Conservation (phyloP, 2,888 invertebrate species). For the Pachycephus smyrnensis region DNA sequence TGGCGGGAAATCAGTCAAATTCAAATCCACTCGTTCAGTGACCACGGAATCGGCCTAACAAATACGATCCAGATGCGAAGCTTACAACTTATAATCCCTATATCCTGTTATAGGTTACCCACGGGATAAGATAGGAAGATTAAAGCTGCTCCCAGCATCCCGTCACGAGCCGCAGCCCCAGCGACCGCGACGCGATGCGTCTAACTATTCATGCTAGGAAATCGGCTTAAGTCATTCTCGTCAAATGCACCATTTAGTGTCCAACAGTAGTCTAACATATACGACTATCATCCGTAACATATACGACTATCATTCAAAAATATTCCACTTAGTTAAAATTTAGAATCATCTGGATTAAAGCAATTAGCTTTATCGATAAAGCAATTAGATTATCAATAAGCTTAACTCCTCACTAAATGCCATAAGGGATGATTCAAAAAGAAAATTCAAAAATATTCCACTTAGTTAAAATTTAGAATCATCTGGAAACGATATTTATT, state of each 20-base stretch:
- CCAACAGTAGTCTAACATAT: not conserved
- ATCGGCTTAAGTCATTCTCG: not conserved
- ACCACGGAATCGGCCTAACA: constrained; percentile 39
- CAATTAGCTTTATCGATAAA: no score
- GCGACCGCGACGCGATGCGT: not conserved
- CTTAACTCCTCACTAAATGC: no score
- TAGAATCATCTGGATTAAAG: not conserved
- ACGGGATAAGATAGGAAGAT: constrained; percentile 47
- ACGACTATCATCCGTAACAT: not conserved
- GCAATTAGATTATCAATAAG: no score
- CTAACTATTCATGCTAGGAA: not conserved
- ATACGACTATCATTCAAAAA: not conserved
- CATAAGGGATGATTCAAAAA: no score
- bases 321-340: not conserved
- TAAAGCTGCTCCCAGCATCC: constrained; percentile 29
- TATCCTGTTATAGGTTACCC: constrained; percentile 57
- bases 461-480: not conserved
- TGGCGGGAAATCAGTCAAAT: constrained; percentile 22
- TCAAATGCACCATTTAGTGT: not conserved
- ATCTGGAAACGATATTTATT: not conserved
- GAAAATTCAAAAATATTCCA: no score
- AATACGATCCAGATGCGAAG: constrained; percentile 44
- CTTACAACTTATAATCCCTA: constrained; percentile 61
- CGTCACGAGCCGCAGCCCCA: not conserved
- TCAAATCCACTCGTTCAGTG: constrained; percentile 38